A percentile compares a stretch with the other conserved stretches of the same genome.
Evolutionary conservation across 2,113 vertebrate species (phyloP).

Genomic region (Bubo bubo): DNA sequence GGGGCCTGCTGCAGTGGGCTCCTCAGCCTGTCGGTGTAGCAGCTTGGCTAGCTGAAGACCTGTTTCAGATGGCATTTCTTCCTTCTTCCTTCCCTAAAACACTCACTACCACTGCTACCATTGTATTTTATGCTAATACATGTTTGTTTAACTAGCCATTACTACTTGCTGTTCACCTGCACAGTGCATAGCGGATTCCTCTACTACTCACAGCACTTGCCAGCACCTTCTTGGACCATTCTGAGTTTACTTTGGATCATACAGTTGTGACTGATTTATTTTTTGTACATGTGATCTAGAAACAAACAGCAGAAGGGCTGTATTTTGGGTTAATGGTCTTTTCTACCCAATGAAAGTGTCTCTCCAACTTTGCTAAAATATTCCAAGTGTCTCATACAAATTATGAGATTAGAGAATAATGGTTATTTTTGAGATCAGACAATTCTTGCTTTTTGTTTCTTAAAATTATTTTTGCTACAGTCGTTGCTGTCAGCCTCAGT

Average conservation of each 20-base stretch:
- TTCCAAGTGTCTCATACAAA: neutral
- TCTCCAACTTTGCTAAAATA: neutral
- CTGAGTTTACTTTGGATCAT: accelerated
- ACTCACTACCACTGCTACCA: neutral
- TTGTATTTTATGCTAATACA: neutral
- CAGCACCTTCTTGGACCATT: neutral
- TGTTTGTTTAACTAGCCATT: neutral
- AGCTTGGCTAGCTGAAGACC: neutral
- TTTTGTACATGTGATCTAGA: neutral
- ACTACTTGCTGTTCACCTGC: neutral
- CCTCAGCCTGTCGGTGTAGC: neutral
- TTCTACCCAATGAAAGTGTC: neutral
- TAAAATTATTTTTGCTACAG: neutral
- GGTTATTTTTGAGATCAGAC: neutral
- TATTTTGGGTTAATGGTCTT: neutral
- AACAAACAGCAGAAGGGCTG: neutral
- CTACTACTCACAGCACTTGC: neutral
- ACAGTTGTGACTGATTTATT: neutral
- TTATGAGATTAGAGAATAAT: neutral
- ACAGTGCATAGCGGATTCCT: neutral
- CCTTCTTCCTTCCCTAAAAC: neutral
- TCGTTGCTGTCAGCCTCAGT: neutral
- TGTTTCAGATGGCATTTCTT: neutral
- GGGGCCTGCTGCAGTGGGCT: accelerated
- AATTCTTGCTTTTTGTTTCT: neutral